Evolutionary conservation across 2,888 invertebrate species (phyloP), one percentile per base, ranked within the genome.

Genomic region (Idaea aversata): DNA sequence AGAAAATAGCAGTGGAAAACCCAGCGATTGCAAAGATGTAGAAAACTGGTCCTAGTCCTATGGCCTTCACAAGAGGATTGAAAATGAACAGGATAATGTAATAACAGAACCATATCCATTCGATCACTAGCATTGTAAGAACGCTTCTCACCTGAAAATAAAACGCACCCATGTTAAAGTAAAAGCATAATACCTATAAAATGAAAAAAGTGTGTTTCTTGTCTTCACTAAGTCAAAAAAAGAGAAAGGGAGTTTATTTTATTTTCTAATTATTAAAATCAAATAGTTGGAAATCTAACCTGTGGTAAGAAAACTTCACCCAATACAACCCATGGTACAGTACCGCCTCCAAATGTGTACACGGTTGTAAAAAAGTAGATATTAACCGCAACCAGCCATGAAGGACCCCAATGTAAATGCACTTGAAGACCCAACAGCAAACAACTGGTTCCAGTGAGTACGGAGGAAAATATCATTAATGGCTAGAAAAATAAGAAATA

Each of bases 251-350:
- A 25, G 25, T 25, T 25, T 25, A 25, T 25, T 25, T 25, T 25
- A 1, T 25, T 25, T 25, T 3, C 25, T 25, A 25, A 2, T 25
- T 25, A 25, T 25, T 25, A 25, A 25, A 25, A 25, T 25, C 25
- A 25, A 25, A 25, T 25, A 25, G 25, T 25, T 13, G 47, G 7
- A 47, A 13, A 47, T 7, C 77, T 67, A 13, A 88, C 88, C 81
- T 88, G 87, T 5, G 88, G 88, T 63, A 87, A 66, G 64, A 88
- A 88, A 2, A 86, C 72, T 65, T 88, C 88, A n/a, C 82, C 82
- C 0, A 81, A 61, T 5, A 88, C 66, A 5, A 88, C 84, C 63
- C 75, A 87, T 0, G 88, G 88, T 5, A 88, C 82, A 0, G 82
- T 86, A 0, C 87, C 87, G 0, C 83, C 82, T 0, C 88, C 86